Percentiles rank a stretch among this genome's conserved stretches.
Conservation (phyloP, 2,797 vertebrate species). For the Alauda arvensis region DNA sequence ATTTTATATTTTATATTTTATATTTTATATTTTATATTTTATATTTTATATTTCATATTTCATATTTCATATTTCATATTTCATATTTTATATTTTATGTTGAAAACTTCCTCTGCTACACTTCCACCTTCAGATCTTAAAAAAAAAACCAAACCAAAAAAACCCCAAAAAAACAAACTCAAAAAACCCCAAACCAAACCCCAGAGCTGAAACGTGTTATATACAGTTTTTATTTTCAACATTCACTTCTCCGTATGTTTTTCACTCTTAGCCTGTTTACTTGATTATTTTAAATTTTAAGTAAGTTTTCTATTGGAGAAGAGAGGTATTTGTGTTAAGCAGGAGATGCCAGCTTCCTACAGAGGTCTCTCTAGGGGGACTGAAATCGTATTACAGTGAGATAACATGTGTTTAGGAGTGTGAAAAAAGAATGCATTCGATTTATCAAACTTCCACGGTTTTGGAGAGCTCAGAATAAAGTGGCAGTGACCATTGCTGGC, state of each 20-base stretch:
- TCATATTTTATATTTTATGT: background rate
- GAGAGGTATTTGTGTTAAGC: background rate
- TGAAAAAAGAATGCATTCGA: background rate
- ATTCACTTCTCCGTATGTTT: background rate
- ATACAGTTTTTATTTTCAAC: background rate
- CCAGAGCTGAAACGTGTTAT: background rate
- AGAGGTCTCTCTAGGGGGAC: background rate
- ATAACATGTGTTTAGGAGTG: background rate
- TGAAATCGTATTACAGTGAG: background rate
- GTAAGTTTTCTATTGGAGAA: background rate
- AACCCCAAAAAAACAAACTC: background rate
- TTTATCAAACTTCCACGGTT: background rate
- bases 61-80: background rate
- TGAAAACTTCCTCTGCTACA: background rate
- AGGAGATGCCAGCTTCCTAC: background rate
- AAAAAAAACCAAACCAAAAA: background rate
- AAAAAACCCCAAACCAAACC: background rate
- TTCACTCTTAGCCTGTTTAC: background rate
- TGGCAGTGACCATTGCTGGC: rapidly evolving
- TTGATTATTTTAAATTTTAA: background rate
- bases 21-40: background rate
- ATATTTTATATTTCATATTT: background rate
- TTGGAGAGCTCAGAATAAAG: background rate
- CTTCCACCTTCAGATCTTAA: background rate
- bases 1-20: background rate